phyloP scores from a whole-genome alignment of 2,113 vertebrate species.

The Paramormyrops kingsleyae region DNA sequence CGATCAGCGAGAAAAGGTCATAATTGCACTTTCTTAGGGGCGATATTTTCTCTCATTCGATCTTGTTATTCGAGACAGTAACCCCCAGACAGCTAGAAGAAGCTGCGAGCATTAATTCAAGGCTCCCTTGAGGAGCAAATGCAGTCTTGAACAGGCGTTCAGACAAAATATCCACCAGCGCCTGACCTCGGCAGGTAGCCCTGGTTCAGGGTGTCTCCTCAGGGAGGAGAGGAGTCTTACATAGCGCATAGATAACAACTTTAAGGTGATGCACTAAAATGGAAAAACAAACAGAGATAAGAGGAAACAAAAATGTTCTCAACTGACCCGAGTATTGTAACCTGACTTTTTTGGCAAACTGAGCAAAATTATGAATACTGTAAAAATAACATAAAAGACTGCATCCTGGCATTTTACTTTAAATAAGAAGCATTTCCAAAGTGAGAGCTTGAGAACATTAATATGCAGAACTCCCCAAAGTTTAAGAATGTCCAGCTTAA shows the following conservation, averaged over 20 bases:
- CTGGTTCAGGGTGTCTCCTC: neutral
- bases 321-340: neutral
- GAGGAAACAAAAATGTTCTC: neutral
- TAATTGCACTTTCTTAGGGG: conserved; percentile 2
- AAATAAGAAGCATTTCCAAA: neutral
- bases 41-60: neutral
- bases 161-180: conserved; percentile 28
- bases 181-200: conserved; percentile 4
- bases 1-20: neutral
- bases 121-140: conserved; percentile 16
- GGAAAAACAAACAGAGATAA: neutral
- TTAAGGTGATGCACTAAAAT: conserved; percentile 2
- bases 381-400: neutral
- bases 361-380: neutral
- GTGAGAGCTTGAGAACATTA: neutral
- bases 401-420: neutral
- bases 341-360: neutral
- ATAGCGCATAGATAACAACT: neutral
- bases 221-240: neutral
- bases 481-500: neutral
- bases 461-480: neutral
- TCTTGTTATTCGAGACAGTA: conserved; percentile 8
- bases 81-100: conserved; percentile 5
- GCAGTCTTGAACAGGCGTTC: conserved; percentile 19
- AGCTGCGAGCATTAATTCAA: conserved; percentile 19